Evolutionary conservation across 2,113 vertebrate genomes (phyloP).

Genomic region (Ursus arctos): DNA sequence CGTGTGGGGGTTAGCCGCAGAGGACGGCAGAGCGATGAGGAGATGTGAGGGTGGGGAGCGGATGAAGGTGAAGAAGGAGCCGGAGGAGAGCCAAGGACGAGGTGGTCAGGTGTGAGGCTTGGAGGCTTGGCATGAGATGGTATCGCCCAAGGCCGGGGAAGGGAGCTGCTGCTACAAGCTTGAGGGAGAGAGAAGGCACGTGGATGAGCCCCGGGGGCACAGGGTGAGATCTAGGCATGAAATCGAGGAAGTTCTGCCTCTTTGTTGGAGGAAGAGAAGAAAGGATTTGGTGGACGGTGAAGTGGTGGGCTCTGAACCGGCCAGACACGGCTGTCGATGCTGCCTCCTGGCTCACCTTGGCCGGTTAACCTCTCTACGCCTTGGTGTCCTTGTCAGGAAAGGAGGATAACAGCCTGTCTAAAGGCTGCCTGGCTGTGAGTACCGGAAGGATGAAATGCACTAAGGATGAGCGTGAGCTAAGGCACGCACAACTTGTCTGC

Average conservation of each 20-base stretch:
- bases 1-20: background rate
- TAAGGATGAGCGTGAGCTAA: background rate
- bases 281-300: background rate
- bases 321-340: background rate
- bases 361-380: background rate
- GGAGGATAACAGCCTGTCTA: background rate
- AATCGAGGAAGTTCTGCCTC: background rate
- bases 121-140: background rate
- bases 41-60: rapidly evolving
- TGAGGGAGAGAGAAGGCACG: background rate
- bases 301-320: background rate
- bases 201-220: background rate
- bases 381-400: background rate
- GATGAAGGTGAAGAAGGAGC: background rate
- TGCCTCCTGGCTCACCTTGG: background rate
- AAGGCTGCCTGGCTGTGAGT: background rate
- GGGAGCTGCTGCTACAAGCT: background rate
- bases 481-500: background rate
- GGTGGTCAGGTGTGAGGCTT: background rate
- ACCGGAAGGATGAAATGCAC: background rate
- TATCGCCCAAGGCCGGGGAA: background rate
- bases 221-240: background rate
- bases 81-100: background rate
- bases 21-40: background rate
- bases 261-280: background rate